Evolutionary conservation across 2,113 vertebrate species (phyloP), one percentile per base, ranked within the genome.

Genomic region (Cephalophus harveyi): DNA sequence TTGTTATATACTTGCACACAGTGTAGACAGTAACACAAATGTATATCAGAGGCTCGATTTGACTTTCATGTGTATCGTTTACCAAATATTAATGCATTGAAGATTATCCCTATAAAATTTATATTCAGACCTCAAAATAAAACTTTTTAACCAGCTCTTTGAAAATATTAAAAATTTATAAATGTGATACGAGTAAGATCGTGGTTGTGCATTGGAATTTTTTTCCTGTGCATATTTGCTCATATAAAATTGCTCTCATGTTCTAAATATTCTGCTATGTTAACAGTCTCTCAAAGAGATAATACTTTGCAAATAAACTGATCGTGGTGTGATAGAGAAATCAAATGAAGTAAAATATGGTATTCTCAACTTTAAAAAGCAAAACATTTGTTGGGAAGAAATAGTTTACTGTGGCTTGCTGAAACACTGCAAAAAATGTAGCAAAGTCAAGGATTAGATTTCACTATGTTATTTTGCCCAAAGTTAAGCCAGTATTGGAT

Each of bases 211-310:
- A 48, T 23, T 92, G 55, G 67, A 48, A 46, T 33, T 33, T 79
- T 48, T 79, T 79, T 50, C 76, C 46, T 79, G 46, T 79, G 28
- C 27, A 19, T 79, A 79, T 48, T 48, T 79, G 76, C 46, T 48
- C 46, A 48, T 50, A 9, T 81, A 60, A 97, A 97, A 93, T 55
- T 93, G 57, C 60, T 97, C 33, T 88, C 76, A 87, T 87, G 3
- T 48, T 28, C 55, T 94, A 96, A 91, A 94, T 83, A 97, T 83
- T 91, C 86, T 91, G 85, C 36, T 78, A 96, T 93, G 11, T 76
- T 94, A 71, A 88, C 76, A 93, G 62, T 91, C 40, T 89, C 74
- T 94, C 87, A 96, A 87, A 87, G 1, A 81, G 46, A 96, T 9
- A 82, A 30, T 3, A 87, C 16, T 89, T 87, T 62, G 36, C 91